phyloP scores from a whole-genome alignment of 2,113 vertebrate genomes.

The Aspiorhynchus laticeps region DNA sequence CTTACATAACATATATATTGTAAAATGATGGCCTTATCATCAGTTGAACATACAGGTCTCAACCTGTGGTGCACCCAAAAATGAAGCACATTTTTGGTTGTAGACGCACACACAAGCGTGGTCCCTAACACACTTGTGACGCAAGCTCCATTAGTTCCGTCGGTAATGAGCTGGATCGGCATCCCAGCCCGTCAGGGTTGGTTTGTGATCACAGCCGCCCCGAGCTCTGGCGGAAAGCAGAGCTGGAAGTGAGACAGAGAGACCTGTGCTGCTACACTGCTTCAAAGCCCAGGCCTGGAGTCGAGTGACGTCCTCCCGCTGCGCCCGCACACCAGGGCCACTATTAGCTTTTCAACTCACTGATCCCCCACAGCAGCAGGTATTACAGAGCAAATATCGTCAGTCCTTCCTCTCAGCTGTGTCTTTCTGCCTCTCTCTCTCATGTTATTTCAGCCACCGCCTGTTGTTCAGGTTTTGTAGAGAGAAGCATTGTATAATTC shows the following conservation, averaged over 20 bases:
- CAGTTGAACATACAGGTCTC: not conserved
- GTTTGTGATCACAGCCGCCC: slow-evolving; percentile 43
- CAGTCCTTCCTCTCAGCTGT: slow-evolving; percentile 9
- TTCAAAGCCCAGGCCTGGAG: slow-evolving; percentile 36
- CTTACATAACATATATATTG: not conserved
- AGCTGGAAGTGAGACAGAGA: slow-evolving; percentile 22
- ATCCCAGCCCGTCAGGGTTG: slow-evolving; percentile 25
- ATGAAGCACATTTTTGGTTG: not conserved
- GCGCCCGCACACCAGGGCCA: slow-evolving; percentile 29
- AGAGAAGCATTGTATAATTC: not conserved
- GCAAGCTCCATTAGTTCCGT: slow-evolving; percentile 55
- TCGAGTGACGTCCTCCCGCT: slow-evolving; percentile 28
- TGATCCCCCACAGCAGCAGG: slow-evolving; percentile 29
- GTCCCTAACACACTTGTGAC: slow-evolving; percentile 40
- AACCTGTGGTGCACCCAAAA: not conserved
- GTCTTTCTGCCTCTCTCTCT: not conserved
- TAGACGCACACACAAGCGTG: slow-evolving; percentile 13
- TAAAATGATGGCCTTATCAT: not conserved
- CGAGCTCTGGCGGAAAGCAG: slow-evolving; percentile 13
- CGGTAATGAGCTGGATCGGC: slow-evolving; percentile 54
- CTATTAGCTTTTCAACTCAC: slow-evolving; percentile 53
- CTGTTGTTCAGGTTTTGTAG: not conserved
- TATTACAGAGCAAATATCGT: slow-evolving; percentile 31
- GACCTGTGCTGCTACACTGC: slow-evolving; percentile 16
- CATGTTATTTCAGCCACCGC: not conserved